These are phyloP conservation scores for Dicyrtomina minuta DNA, from an alignment of 2,888 invertebrate genomes.

Conservation along the genomic window DNA sequence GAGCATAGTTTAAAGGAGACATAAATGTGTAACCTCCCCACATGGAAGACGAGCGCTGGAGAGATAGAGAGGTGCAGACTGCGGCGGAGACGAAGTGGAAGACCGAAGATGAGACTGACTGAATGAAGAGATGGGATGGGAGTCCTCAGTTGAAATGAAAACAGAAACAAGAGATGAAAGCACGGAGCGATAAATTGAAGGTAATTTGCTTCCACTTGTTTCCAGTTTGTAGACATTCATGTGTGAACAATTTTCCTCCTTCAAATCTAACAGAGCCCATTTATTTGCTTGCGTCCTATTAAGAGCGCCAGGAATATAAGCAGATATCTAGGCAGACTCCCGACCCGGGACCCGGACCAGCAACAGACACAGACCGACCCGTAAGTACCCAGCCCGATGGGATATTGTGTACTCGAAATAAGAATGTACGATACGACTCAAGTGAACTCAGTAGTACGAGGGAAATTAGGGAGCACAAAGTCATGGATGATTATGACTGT, in stretches of 20 bases:
- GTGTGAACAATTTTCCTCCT: constrained; percentile 10
- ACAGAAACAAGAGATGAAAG: not conserved
- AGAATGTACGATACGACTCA: no score
- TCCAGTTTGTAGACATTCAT: constrained; percentile 6
- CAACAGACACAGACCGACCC: not conserved
- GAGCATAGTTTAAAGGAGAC: no score
- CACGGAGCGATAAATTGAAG: constrained; percentile 3
- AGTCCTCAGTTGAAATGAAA: not conserved
- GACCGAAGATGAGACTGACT: not conserved
- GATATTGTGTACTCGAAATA: not conserved
- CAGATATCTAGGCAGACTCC: no score
- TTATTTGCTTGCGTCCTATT: not conserved
- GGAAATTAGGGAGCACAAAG: no score
- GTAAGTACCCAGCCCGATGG: not conserved
- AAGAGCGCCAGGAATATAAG: no score
- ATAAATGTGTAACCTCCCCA: no score
- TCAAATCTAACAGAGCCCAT: constrained; percentile 8
- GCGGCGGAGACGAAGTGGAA: not conserved
- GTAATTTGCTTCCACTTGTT: constrained; percentile 18
- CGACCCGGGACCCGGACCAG: not conserved
- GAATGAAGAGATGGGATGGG: not conserved
- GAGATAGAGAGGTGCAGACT: no score
- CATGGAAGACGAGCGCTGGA: no score
- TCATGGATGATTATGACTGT: no score
- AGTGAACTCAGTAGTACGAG: no score